Percentiles rank a stretch among this genome's conserved stretches.
phyloP scores from a whole-genome alignment of 2,888 invertebrate species.

The Leuctra nigra region DNA sequence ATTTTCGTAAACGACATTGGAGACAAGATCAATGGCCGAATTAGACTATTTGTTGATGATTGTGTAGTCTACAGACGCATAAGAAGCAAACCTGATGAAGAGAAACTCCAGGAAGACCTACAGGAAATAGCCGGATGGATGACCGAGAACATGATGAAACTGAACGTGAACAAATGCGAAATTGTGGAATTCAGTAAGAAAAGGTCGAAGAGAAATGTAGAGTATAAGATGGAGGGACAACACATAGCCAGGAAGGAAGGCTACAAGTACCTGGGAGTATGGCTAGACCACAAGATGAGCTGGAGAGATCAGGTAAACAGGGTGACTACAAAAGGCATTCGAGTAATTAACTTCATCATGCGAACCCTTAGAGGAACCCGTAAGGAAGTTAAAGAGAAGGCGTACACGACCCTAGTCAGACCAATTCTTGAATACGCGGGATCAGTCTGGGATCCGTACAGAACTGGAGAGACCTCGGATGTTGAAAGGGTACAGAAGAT shows the following conservation, averaged over 20 bases:
- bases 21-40: neutral
- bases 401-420: neutral
- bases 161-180: slow-evolving; percentile 1
- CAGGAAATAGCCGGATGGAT: neutral
- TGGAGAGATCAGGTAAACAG: neutral
- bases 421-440: neutral
- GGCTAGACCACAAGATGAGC: neutral
- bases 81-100: neutral
- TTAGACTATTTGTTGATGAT: neutral
- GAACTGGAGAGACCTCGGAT: neutral
- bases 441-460: neutral
- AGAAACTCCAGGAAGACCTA: neutral
- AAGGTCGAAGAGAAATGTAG: neutral
- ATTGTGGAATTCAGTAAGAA: neutral
- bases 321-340: neutral
- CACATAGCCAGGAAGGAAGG: neutral
- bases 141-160: neutral
- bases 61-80: neutral
- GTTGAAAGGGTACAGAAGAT: neutral
- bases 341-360: neutral
- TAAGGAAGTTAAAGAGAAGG: neutral
- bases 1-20: neutral
- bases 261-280: slow-evolving; percentile 11
- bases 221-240: neutral
- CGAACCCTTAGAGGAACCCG: neutral